phyloP scores from a whole-genome alignment of 2,888 invertebrate genomes.

The Psylliodes chrysocephalus region DNA sequence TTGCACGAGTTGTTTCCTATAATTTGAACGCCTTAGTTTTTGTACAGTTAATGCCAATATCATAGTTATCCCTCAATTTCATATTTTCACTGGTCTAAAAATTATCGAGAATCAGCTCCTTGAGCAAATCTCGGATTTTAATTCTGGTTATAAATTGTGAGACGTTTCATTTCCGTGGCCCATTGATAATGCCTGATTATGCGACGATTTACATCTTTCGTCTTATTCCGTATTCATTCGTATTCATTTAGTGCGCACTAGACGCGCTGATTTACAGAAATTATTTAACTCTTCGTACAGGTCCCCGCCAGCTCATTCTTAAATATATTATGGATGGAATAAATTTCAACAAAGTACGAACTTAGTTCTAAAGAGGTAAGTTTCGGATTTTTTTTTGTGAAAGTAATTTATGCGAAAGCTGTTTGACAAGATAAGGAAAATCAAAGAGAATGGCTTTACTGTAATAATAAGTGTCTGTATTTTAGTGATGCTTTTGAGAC shows the following conservation, averaged over 20 bases:
- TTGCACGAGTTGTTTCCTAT: too few species aligned
- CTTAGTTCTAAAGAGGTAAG: neutral
- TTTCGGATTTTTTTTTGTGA: too few species aligned
- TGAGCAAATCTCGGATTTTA: slow-evolving; percentile 19
- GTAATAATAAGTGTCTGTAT: too few species aligned
- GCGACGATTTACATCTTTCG: slow-evolving; percentile 21
- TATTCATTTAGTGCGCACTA: slow-evolving; percentile 19
- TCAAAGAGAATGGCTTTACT: too few species aligned
- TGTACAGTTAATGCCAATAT: too few species aligned
- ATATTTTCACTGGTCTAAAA: too few species aligned
- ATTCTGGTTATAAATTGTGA: slow-evolving; percentile 25
- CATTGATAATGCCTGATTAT: slow-evolving; percentile 23
- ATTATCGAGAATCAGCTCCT: neutral
- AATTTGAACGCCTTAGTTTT: too few species aligned
- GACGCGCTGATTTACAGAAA: slow-evolving; percentile 18
- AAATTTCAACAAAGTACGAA: neutral
- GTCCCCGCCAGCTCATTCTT: neutral
- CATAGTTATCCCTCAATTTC: too few species aligned
- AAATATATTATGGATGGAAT: slow-evolving; percentile 5
- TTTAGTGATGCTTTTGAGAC: too few species aligned
- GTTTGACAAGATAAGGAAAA: too few species aligned
- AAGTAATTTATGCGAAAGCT: too few species aligned
- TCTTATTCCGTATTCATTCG: slow-evolving; percentile 24
- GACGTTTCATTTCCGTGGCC: slow-evolving; percentile 22
- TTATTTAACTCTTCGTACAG: neutral